phyloP scores from a whole-genome alignment of 1,140 invertebrate genomes.

The Chymomyza costata region DNA sequence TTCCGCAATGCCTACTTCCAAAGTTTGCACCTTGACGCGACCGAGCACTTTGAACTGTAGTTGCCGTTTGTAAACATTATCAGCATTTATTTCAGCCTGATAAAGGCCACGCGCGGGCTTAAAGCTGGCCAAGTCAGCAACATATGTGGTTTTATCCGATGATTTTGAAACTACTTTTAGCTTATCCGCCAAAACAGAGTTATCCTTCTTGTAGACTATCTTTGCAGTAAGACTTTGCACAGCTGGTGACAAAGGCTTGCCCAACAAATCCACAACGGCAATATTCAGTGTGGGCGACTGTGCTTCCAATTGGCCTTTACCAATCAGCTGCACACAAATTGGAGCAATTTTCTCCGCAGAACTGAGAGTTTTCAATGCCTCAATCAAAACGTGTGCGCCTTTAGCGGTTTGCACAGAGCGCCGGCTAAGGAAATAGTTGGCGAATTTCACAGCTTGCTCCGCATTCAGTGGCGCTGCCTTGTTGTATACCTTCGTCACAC shows the following conservation, averaged over 20 bases:
- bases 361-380: slow-evolving; percentile 81
- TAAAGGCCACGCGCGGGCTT: slow-evolving; percentile 91
- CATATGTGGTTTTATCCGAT: slow-evolving; percentile 82
- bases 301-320: slow-evolving; percentile 83
- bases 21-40: slow-evolving; percentile 83
- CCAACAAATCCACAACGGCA: slow-evolving; percentile 90
- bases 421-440: slow-evolving; percentile 93
- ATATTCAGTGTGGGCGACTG: slow-evolving; percentile 85
- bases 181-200: slow-evolving; percentile 57
- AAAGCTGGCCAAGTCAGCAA: slow-evolving; percentile 86
- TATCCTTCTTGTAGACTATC: slow-evolving; percentile 56
- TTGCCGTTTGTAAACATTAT: slow-evolving; percentile 79
- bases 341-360: slow-evolving; percentile 76
- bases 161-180: slow-evolving; percentile 54
- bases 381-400: slow-evolving; percentile 86
- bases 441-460: slow-evolving; percentile 92
- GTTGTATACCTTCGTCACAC: slow-evolving; percentile 82
- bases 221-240: slow-evolving; percentile 51
- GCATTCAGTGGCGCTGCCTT: slow-evolving; percentile 83
- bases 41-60: slow-evolving; percentile 85
- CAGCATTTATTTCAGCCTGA: slow-evolving; percentile 85
- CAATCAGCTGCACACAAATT: slow-evolving; percentile 86
- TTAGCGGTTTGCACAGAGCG: slow-evolving; percentile 90
- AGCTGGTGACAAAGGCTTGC: slow-evolving; percentile 79
- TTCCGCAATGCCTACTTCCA: slow-evolving; percentile 93